phyloP scores from a whole-genome alignment of 2,113 vertebrate species.

The Phyllostomus hastatus region DNA sequence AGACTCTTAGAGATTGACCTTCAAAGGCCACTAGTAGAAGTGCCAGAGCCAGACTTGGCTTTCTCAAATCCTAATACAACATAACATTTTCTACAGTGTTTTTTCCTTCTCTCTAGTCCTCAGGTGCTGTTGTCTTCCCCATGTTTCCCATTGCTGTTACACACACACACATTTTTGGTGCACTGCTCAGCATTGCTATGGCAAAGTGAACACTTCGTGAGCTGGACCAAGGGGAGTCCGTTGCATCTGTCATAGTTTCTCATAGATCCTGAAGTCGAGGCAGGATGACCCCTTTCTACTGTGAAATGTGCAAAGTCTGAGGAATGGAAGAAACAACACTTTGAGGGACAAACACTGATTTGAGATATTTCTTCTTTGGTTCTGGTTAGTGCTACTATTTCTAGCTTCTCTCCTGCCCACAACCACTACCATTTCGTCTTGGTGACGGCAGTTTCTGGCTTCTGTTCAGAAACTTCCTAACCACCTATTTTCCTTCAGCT shows the following conservation, averaged over 20 bases:
- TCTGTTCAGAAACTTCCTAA: not conserved
- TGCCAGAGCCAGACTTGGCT: not conserved
- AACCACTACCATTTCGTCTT: not conserved
- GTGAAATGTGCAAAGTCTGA: not conserved
- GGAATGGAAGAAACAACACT: not conserved
- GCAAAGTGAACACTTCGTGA: not conserved
- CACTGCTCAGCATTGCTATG: not conserved
- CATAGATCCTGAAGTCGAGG: not conserved
- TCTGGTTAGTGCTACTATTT: not conserved
- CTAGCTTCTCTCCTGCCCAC: not conserved
- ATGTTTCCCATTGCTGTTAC: not conserved
- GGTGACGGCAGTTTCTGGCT: not conserved
- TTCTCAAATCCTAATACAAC: not conserved
- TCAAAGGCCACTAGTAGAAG: not conserved
- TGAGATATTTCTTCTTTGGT: not conserved
- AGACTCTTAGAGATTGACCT: not conserved
- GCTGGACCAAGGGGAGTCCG: not conserved
- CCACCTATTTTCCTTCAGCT: not conserved
- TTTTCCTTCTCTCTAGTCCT: not conserved
- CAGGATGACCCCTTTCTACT: not conserved
- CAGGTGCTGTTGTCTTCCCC: not conserved
- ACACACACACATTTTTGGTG: not conserved
- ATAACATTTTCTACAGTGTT: not conserved
- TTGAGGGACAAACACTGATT: not conserved
- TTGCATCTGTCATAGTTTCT: not conserved